phyloP scores from a whole-genome alignment of 2,113 vertebrate species.

The Megalops atlanticus region DNA sequence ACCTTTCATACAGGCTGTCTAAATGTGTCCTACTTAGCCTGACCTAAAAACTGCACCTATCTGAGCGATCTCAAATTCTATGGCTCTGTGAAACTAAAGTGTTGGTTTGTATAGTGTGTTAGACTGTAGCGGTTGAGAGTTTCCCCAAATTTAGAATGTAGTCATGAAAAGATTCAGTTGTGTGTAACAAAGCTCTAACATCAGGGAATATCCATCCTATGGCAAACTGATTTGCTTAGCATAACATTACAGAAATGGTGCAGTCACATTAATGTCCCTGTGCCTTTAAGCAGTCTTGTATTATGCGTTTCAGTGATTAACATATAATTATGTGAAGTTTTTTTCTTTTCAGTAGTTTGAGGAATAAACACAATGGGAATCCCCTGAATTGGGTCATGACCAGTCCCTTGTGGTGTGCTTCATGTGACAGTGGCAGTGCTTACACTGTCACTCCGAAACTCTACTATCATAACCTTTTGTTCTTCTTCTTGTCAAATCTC shows the following conservation, averaged over 20 bases:
- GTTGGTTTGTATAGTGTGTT: not conserved
- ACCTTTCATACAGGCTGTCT: constrained; percentile 20
- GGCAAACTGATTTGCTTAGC: not conserved
- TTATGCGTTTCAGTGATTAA: not conserved
- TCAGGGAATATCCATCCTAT: not conserved
- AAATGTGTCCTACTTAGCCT: constrained; percentile 14
- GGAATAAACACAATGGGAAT: not conserved
- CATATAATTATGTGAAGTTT: no score
- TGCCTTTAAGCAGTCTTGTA: not conserved
- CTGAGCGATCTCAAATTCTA: not conserved
- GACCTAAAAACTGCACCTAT: not conserved
- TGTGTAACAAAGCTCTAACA: not conserved
- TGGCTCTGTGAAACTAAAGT: not conserved
- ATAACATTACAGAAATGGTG: not conserved
- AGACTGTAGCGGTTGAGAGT: not conserved
- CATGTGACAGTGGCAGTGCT: not conserved
- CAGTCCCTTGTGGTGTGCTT: not conserved
- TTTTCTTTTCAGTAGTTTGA: not conserved
- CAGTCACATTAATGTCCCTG: not conserved
- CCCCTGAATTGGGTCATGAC: not conserved
- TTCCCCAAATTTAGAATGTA: not conserved
- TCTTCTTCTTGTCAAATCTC: not conserved
- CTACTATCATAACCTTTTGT: not conserved
- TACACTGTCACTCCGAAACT: not conserved
- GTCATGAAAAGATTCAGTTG: not conserved